Conservation (phyloP, 2,797 vertebrate species). For the Prunella strophiata region DNA sequence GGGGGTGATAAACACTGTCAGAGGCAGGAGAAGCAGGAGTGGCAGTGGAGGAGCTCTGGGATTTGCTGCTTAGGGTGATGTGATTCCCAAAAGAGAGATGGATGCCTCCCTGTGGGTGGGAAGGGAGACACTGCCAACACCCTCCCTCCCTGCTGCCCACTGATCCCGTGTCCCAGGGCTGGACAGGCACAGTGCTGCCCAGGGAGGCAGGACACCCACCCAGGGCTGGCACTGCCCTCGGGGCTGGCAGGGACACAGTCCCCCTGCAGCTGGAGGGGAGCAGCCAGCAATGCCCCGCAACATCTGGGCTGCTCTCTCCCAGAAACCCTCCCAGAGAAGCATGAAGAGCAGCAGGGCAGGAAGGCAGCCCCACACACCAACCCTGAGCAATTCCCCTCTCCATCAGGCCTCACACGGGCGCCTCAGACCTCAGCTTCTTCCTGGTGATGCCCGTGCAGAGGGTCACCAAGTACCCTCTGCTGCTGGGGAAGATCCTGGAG, state of each 20-base stretch:
- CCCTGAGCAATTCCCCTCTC: not conserved
- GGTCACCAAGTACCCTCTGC: constrained; percentile 91
- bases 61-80: not conserved
- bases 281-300: not conserved
- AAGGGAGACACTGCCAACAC: not conserved
- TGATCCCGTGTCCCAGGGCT: not conserved
- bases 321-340: not conserved
- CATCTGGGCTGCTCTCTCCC: not conserved
- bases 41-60: not conserved
- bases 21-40: not conserved
- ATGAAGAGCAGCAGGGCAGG: not conserved
- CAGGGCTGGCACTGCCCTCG: not conserved
- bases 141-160: not conserved
- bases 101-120: not conserved
- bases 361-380: accelerated
- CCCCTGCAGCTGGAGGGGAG: not conserved
- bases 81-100: not conserved
- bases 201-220: not conserved
- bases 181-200: not conserved
- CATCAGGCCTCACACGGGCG: constrained; percentile 86
- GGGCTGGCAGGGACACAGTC: not conserved
- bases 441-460: constrained; percentile 95
- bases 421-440: constrained; percentile 90
- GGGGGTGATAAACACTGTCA: not conserved
- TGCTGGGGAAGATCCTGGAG: constrained; percentile 92